These are phyloP conservation scores for Daktulosphaira vitifoliae DNA, from an alignment of 1,140 invertebrate genomes.

Conservation along the genomic window DNA sequence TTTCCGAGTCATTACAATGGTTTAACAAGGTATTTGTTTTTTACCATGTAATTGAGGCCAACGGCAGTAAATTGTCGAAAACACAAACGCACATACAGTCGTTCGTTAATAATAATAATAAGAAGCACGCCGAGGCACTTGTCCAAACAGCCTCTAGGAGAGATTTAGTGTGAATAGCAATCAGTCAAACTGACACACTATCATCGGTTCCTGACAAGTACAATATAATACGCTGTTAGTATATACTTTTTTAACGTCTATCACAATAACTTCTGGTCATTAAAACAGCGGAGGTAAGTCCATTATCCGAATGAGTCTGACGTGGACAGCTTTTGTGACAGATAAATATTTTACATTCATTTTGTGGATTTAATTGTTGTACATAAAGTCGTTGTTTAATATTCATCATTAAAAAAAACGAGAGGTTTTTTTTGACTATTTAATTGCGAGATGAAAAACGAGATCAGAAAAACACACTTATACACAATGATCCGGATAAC, in stretches of 20 bases:
- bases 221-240: background rate
- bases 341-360: no score
- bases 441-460: conserved; percentile 1
- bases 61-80: background rate
- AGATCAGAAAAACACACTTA: background rate
- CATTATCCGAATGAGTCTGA: no score
- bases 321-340: no score
- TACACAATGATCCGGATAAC: conserved; percentile 13
- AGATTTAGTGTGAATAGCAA: conserved; percentile 21
- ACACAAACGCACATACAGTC: background rate
- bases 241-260: no score
- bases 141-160: conserved; percentile 27
- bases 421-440: background rate
- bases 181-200: conserved; percentile 5
- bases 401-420: background rate
- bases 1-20: conserved; percentile 9
- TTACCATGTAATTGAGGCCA: background rate
- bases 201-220: conserved; percentile 17
- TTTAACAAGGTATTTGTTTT: conserved; percentile 14
- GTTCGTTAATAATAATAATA: conserved; percentile 11
- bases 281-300: no score
- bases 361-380: no score
- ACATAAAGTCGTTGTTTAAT: no score
- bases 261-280: no score
- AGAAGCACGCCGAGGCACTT: conserved; percentile 8